Base-by-base conservation (phyloP, 2,888 invertebrate species). In the Aproaerema taeniolella region DNA sequence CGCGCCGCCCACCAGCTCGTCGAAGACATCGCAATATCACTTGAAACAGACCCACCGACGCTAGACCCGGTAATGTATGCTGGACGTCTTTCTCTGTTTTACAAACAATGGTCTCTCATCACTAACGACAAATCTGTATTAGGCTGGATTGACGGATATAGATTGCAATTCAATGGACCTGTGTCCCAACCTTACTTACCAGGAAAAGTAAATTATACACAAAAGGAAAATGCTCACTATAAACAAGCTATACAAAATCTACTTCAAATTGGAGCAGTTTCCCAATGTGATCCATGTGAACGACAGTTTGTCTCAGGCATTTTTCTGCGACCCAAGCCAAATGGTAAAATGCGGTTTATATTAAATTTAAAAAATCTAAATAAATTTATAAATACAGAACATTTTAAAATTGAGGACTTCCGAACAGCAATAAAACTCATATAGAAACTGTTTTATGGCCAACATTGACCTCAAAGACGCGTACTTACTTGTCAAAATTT, bases 351-450 rank as follows among this genome's bases (percentile, higher is more conserved):
- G 26, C 29, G 38, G 14, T 40, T 39, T 16, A 35, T 39, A 10
- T 12, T 40, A 14, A 42, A 33, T 9, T 11, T 32, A 10, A 38
- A 39, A 29, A 13, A 28, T 11, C 17, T 37, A 15, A 42, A 38
- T 12, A 39, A 34, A 17, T 31, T 35, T 26, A 42, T 42, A 8
- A 2, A 30, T 2, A 43, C 37, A 13, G 9, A 33, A 2, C 39
- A 39, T 37, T 43, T 40, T 16, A 43, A 43, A 33, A 2, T 39
- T 4, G 43, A 40, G 13, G 38, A 43, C 16, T 11, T 38, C n/a
- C 30, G 44, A 8, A 44, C 44, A 31, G 33, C 38, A 9, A 4
- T 38, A n/a, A 41, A 36, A 20, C 20, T 38, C 4, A 8, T 44
- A 11, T 2, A 9, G 35, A 12, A 38, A 34, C 14, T 29, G 31